phyloP scores from a whole-genome alignment of 2,888 invertebrate species.

The Elegia similella region DNA sequence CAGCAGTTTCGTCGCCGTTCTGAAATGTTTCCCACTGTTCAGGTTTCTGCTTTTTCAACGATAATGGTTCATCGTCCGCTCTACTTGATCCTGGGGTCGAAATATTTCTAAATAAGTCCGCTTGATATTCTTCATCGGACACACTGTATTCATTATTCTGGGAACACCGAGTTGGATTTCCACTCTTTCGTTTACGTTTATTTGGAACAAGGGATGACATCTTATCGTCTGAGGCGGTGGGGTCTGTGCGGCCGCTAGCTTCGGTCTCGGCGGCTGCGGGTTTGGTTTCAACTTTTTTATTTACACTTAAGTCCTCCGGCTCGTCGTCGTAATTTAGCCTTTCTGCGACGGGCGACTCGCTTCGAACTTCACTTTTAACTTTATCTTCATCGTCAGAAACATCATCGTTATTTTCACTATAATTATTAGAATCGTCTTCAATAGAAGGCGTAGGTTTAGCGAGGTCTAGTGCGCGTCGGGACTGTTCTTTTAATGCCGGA shows the following conservation, averaged over 20 bases:
- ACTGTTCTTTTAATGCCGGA: slow-evolving; percentile 57
- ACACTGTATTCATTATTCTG: slow-evolving; percentile 73
- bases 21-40: slow-evolving; percentile 72
- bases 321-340: slow-evolving; percentile 78
- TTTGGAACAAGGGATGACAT: slow-evolving; percentile 77
- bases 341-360: slow-evolving; percentile 49
- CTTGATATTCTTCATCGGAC: slow-evolving; percentile 73
- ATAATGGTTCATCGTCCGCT: slow-evolving; percentile 68
- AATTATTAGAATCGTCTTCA: slow-evolving; percentile 63
- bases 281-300: slow-evolving; percentile 83
- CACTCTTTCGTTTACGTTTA: slow-evolving; percentile 90
- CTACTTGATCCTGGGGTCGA: slow-evolving; percentile 66
- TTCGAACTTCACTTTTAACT: slow-evolving; percentile 44
- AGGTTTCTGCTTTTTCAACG: slow-evolving; percentile 73
- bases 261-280: slow-evolving; percentile 60
- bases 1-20: slow-evolving; percentile 65
- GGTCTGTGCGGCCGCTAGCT: slow-evolving; percentile 48
- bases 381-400: slow-evolving; percentile 62
- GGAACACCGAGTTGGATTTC: slow-evolving; percentile 90
- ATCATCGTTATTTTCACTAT: slow-evolving; percentile 65
- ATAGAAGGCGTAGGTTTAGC: slow-evolving; percentile 49
- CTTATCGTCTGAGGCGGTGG: slow-evolving; percentile 71
- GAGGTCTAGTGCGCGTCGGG: slow-evolving; percentile 60
- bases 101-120: slow-evolving; percentile 69
- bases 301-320: slow-evolving; percentile 86